phyloP scores from a whole-genome alignment of 2,888 invertebrate genomes.

The Tetranychus piercei region DNA sequence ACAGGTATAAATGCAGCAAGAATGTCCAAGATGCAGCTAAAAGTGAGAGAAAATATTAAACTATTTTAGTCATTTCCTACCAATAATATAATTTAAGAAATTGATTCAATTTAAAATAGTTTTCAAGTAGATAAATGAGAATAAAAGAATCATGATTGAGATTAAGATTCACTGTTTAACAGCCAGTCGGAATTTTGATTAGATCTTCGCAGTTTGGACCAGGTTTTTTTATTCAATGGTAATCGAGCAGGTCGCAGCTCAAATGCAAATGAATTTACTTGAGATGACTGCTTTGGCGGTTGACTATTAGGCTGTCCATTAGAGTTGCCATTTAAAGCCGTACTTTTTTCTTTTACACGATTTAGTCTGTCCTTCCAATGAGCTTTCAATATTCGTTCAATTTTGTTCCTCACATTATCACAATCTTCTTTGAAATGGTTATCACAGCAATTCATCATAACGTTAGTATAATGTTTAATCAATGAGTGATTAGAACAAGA shows the following conservation, averaged over 20 bases:
- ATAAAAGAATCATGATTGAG: not conserved
- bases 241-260: not conserved
- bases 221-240: slow-evolving; percentile 3
- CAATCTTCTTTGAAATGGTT: not conserved
- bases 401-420: not conserved
- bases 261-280: not conserved
- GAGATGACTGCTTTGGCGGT: not conserved
- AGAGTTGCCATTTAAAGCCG: not conserved
- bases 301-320: not conserved
- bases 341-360: not conserved
- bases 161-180: not conserved
- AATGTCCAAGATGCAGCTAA: too few relatives aligned
- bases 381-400: not conserved
- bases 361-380: not conserved
- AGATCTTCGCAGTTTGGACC: not conserved
- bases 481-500: not conserved
- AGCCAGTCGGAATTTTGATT: not conserved
- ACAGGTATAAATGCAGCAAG: too few relatives aligned
- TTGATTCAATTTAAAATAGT: too few relatives aligned
- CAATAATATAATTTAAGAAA: too few relatives aligned
- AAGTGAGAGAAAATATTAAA: too few relatives aligned
- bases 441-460: slow-evolving; percentile 4
- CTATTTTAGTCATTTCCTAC: too few relatives aligned
- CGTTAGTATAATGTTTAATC: slow-evolving; percentile 6
- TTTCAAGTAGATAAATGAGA: not conserved